Evolutionary conservation across 2,113 vertebrate genomes (phyloP).

Genomic region (Mobula hypostoma): DNA sequence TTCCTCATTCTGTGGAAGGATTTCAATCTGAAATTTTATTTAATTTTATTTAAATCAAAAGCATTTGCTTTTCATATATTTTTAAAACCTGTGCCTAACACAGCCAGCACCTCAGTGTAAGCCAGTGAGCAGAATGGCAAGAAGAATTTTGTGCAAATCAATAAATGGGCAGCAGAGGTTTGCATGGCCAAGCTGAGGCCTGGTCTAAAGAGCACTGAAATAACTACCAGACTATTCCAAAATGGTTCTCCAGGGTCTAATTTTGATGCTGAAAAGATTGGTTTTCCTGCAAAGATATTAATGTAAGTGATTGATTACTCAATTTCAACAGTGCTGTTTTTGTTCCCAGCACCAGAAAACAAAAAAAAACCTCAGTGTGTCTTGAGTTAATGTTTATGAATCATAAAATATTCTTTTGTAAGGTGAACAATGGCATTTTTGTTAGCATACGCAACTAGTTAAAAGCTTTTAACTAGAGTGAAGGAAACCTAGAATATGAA

Average conservation of each 20-base stretch:
- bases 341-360: not conserved
- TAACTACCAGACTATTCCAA: not conserved
- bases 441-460: not conserved
- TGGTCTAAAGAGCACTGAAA: not conserved
- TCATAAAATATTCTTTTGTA: not conserved
- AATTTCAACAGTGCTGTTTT: not conserved
- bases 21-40: no score
- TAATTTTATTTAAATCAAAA: no score
- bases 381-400: conserved; percentile 25
- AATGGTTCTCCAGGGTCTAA: not conserved
- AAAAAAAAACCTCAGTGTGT: not conserved
- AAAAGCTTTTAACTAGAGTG: not conserved
- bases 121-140: no score
- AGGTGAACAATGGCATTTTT: conserved; percentile 4
- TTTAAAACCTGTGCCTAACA: no score
- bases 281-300: not conserved
- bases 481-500: not conserved
- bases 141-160: not conserved
- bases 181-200: not conserved
- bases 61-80: no score
- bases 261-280: conserved; percentile 3
- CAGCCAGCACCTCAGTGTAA: no score
- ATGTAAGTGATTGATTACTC: not conserved
- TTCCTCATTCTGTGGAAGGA: no score
- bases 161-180: not conserved